Percentiles rank a stretch among this genome's conserved stretches.
Evolutionary conservation across 2,113 vertebrate genomes (phyloP).

Genomic region (Puntigrus tetrazona): DNA sequence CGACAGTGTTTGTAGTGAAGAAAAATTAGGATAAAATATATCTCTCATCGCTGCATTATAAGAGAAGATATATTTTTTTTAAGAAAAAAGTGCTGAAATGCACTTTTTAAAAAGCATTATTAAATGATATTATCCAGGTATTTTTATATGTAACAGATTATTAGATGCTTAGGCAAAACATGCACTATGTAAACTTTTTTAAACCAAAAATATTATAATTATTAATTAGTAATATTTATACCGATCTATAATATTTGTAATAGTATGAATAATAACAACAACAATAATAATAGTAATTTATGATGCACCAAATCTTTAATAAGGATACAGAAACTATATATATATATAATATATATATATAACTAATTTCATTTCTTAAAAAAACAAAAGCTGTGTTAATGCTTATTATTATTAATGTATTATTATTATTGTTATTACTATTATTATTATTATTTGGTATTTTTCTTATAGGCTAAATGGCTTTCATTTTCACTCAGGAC

Average conservation of each 20-base stretch:
- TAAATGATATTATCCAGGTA: not conserved
- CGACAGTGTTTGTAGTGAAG: not conserved
- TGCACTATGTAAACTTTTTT: no score
- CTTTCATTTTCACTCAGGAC: not conserved
- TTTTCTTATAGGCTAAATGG: not conserved
- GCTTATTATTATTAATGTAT: not conserved
- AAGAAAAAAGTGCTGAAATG: not conserved
- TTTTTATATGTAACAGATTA: not conserved
- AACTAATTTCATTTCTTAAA: not conserved
- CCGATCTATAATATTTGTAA: not conserved
- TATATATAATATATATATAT: no score
- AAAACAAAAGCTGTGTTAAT: no score
- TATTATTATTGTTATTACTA: not conserved
- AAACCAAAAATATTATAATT: not conserved
- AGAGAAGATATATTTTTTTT: not conserved
- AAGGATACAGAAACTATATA: not conserved
- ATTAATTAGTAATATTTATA: not conserved
- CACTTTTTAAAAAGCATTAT: no score
- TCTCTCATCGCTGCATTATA: not conserved
- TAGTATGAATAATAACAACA: not conserved
- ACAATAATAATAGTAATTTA: no score
- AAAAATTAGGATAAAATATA: not conserved
- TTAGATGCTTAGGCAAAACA: not conserved
- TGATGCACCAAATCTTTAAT: not conserved
- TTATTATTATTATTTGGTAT: not conserved